Evolutionary conservation across 2,797 vertebrate genomes (phyloP).

Genomic region (Prionace glauca): DNA sequence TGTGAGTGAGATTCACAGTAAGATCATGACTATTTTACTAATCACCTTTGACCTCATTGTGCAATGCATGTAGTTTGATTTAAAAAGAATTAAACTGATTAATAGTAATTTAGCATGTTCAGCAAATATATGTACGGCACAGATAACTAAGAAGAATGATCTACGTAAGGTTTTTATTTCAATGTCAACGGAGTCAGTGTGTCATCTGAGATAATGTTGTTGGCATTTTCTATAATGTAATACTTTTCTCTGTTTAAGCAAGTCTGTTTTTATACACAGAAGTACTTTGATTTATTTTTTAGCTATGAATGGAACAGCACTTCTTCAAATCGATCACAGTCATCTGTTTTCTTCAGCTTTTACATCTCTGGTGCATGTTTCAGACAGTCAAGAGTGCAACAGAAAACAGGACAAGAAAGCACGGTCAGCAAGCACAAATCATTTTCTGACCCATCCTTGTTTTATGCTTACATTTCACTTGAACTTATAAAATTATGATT

Average conservation of each 20-base stretch:
- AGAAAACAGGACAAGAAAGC: not conserved
- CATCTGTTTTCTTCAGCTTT: not conserved
- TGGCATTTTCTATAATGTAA: slow-evolving; percentile 50
- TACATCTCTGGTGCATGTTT: not conserved
- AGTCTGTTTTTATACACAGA: not conserved
- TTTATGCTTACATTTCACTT: not conserved
- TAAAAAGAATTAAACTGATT: not conserved
- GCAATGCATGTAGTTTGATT: not conserved
- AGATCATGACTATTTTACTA: not conserved
- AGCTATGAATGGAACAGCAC: not conserved
- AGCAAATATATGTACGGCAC: not conserved
- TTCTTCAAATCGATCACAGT: not conserved
- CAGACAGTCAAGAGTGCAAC: not conserved
- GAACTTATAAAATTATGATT: not conserved
- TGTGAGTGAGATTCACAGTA: not conserved
- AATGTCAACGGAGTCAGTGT: slow-evolving; percentile 50
- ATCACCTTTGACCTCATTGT: not conserved
- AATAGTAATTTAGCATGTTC: not conserved
- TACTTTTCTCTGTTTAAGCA: slow-evolving; percentile 43
- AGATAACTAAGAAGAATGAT: slow-evolving; percentile 17
- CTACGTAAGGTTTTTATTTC: slow-evolving; percentile 44
- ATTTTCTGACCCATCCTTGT: not conserved
- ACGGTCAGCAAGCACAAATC: not conserved
- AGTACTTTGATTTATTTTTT: not conserved
- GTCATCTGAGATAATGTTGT: slow-evolving; percentile 56